Evolutionary conservation across 1,140 invertebrate species (phyloP).

Genomic region (Matsumurasca onukii): DNA sequence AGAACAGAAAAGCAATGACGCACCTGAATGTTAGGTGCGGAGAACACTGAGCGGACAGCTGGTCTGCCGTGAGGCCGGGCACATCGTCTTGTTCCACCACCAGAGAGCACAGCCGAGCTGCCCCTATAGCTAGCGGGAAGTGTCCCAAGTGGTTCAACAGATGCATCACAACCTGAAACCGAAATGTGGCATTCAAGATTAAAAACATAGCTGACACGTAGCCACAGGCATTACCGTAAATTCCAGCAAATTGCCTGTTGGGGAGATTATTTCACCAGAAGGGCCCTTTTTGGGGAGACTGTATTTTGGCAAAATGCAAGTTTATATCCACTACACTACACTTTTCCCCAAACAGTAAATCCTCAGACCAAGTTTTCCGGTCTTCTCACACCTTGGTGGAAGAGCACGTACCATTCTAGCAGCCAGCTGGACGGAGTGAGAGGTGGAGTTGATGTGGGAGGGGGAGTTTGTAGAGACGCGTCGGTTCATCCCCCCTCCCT

Average conservation of each 20-base stretch:
- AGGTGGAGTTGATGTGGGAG: conserved; percentile 39
- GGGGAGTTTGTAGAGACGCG: conserved; percentile 31
- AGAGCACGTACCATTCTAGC: conserved; percentile 68
- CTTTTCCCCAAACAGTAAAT: no score
- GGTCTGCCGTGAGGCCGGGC: conserved; percentile 67
- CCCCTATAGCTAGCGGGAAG: conserved; percentile 87
- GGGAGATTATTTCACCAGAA: no score
- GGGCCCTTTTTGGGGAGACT: no score
- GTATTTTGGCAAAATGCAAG: no score
- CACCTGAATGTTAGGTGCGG: conserved; percentile 80
- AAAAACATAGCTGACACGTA: no score
- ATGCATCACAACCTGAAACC: conserved; percentile 68
- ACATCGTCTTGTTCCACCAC: conserved; percentile 93
- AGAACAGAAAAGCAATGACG: no score
- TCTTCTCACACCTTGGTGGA: no score
- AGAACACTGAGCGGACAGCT: conserved; percentile 77
- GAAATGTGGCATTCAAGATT: no score
- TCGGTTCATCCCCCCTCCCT: conserved; percentile 30
- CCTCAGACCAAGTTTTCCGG: no score
- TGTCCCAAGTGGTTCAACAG: conserved; percentile 85
- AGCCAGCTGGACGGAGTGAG: conserved; percentile 58
- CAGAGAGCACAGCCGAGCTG: conserved; percentile 76
- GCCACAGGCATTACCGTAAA: no score
- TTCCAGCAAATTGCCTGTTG: no score
- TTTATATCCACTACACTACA: no score